These are phyloP conservation scores for Amphimallon solstitiale DNA, from an alignment of 2,888 invertebrate genomes.

Conservation along the genomic window DNA sequence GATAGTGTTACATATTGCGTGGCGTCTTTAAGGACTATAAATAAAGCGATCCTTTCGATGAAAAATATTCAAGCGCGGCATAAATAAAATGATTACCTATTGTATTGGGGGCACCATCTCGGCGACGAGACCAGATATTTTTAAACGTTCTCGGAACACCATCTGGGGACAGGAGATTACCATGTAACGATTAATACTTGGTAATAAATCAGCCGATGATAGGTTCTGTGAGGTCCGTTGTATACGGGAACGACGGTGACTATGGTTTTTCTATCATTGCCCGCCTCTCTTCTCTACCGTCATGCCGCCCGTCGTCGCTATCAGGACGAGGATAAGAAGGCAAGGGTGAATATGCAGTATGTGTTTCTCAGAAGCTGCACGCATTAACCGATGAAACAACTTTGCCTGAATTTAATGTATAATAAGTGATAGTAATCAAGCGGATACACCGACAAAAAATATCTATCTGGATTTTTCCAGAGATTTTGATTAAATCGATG, in stretches of 20 bases:
- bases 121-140: slow-evolving; percentile 16
- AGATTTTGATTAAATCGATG: too few species aligned
- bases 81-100: slow-evolving; percentile 33
- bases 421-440: too few species aligned
- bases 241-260: slow-evolving; percentile 5
- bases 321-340: slow-evolving; percentile 12
- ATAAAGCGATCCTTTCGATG: slow-evolving; percentile 22
- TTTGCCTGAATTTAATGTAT: too few species aligned
- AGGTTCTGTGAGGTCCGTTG: slow-evolving; percentile 12
- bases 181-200: slow-evolving; percentile 30
- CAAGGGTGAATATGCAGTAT: slow-evolving; percentile 18
- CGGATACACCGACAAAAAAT: too few species aligned
- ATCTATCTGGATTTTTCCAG: too few species aligned
- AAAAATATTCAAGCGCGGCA: slow-evolving; percentile 27
- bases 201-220: slow-evolving; percentile 32
- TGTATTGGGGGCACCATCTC: slow-evolving; percentile 15
- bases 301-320: slow-evolving; percentile 18
- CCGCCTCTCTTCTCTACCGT: background rate
- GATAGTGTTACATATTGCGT: slow-evolving; percentile 6
- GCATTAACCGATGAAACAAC: slow-evolving; percentile 4
- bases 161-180: slow-evolving; percentile 31
- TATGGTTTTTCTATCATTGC: slow-evolving; percentile 21
- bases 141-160: slow-evolving; percentile 27
- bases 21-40: slow-evolving; percentile 22
- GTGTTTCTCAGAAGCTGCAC: slow-evolving; percentile 12